phyloP scores from a whole-genome alignment of 1,140 invertebrate genomes.

The Pseudachorutes palmiensis region DNA sequence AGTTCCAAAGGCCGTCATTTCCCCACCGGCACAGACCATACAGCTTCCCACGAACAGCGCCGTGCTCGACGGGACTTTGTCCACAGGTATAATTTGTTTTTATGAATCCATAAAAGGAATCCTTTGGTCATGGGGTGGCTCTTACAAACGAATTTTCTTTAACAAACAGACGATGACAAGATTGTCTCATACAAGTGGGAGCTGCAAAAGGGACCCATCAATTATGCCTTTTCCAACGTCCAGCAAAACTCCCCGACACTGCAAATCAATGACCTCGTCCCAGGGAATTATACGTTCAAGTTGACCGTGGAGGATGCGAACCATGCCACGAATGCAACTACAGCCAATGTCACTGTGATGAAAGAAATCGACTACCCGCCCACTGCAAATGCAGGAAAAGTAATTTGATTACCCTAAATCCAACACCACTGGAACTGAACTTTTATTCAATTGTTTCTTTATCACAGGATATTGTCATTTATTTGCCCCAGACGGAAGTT shows the following conservation, averaged over 20 bases:
- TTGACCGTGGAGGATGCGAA: slow-evolving; percentile 88
- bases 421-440: too few species aligned
- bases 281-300: slow-evolving; percentile 89
- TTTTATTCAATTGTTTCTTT: too few species aligned
- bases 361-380: slow-evolving; percentile 91
- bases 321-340: slow-evolving; percentile 72
- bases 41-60: slow-evolving; percentile 81
- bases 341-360: slow-evolving; percentile 79
- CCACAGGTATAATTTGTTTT: too few species aligned
- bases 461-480: slow-evolving; percentile 67
- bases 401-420: too few species aligned
- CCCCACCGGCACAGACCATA: slow-evolving; percentile 70
- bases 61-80: slow-evolving; percentile 67
- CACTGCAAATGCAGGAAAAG: slow-evolving; percentile 81
- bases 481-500: slow-evolving; percentile 79
- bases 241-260: slow-evolving; percentile 67
- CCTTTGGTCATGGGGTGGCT: too few species aligned
- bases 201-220: slow-evolving; percentile 72
- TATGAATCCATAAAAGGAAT: too few species aligned
- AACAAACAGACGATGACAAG: slow-evolving; percentile 63
- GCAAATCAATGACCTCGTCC: slow-evolving; percentile 68
- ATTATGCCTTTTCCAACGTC: slow-evolving; percentile 58
- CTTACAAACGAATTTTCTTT: too few species aligned
- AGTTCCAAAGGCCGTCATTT: slow-evolving; percentile 75
- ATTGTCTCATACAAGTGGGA: slow-evolving; percentile 88